A percentile compares a stretch with the other conserved stretches of the same genome.
phyloP scores from a whole-genome alignment of 1,140 invertebrate genomes.

The Polypedilum pembai region DNA sequence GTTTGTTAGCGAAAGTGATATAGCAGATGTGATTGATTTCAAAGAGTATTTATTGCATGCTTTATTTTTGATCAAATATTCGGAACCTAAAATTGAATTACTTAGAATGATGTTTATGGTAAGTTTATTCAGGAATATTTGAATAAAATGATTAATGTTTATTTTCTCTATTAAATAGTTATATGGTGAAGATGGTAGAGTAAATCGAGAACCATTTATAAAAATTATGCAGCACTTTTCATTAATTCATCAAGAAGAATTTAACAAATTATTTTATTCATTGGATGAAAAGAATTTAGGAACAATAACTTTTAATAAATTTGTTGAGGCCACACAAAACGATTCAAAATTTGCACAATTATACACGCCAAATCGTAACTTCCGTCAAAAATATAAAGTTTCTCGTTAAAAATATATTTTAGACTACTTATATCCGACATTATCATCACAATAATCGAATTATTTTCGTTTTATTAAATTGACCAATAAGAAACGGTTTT shows the following conservation, averaged over 20 bases:
- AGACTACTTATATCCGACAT: no score
- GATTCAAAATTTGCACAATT: background rate
- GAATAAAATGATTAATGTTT: background rate
- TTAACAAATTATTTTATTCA: slow-evolving; percentile 36
- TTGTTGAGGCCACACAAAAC: background rate
- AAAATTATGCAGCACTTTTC: slow-evolving; percentile 37
- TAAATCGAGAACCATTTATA: slow-evolving; percentile 36
- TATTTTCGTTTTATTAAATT: no score
- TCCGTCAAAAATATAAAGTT: slow-evolving; percentile 2
- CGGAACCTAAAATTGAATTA: slow-evolving; percentile 37
- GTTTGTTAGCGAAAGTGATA: slow-evolving; percentile 14
- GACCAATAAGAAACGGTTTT: no score
- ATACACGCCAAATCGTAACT: background rate
- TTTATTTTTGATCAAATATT: slow-evolving; percentile 39
- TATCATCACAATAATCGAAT: no score
- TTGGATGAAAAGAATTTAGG: slow-evolving; percentile 37
- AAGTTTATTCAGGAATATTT: slow-evolving; percentile 29
- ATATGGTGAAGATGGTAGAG: slow-evolving; percentile 36
- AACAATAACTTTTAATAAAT: slow-evolving; percentile 35
- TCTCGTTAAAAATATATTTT: background rate
- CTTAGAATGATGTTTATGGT: slow-evolving; percentile 37
- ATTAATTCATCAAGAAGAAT: slow-evolving; percentile 36
- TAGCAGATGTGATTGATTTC: slow-evolving; percentile 34
- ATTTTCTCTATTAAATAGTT: slow-evolving; percentile 33
- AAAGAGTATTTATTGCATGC: slow-evolving; percentile 40